Percentiles rank a stretch among this genome's conserved stretches.
Conservation (phyloP, 2,113 vertebrate genomes). For the Mixornis gularis region DNA sequence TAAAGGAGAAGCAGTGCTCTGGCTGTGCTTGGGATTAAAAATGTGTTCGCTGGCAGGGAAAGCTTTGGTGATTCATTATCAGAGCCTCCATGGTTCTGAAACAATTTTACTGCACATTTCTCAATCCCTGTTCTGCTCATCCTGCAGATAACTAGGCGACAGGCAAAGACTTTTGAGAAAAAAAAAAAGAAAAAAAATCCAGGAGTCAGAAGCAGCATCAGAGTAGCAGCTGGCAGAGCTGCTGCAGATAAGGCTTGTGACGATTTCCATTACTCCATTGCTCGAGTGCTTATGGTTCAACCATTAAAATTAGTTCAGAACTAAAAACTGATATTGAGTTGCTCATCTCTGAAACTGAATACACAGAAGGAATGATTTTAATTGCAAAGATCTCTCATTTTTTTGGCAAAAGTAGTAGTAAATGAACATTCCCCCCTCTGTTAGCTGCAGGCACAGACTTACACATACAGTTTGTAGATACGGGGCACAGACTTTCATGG, state of each 20-base stretch:
- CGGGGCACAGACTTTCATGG: fast-evolving
- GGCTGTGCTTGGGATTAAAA: background rate
- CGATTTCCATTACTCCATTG: background rate
- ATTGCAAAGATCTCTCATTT: background rate
- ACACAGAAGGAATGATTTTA: background rate
- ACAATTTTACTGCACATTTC: conserved; percentile 15
- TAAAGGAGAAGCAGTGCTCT: background rate
- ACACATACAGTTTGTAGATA: fast-evolving
- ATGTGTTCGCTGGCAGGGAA: background rate
- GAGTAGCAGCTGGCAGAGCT: background rate
- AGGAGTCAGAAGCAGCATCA: background rate
- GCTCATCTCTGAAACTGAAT: background rate
- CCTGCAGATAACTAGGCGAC: background rate
- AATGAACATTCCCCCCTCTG: background rate
- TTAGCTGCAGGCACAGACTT: background rate
- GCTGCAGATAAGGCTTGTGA: conserved; percentile 6
- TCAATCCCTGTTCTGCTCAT: background rate
- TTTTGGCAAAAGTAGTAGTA: background rate
- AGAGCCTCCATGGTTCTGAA: conserved; percentile 9
- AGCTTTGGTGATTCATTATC: conserved; percentile 27
- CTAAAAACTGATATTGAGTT: background rate
- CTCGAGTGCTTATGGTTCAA: background rate
- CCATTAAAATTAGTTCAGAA: background rate
- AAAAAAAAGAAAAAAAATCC: background rate
- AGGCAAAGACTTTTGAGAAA: background rate